Base-by-base conservation (phyloP, 37 sponge, comb jelly and placozoan genomes). In the Ianthella basta region DNA sequence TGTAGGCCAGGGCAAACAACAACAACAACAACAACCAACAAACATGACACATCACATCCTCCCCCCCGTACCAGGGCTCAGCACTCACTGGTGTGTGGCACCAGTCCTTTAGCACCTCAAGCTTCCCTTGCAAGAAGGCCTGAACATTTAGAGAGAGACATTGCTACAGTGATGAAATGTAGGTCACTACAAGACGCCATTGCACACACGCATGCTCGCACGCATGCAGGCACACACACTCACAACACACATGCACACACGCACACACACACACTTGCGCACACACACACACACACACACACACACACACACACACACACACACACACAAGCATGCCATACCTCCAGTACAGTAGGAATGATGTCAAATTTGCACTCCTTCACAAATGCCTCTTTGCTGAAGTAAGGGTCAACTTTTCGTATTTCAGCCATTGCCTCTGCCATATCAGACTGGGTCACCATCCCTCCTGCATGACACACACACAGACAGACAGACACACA, bases 331-430 rank as follows among this genome's bases (percentile, higher is more conserved):
- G 8, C 3, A 8, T 8, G 8, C 50, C n/a, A n/a, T n/a, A 87
- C 92, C 67, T 97, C 97, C 75, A 97, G 84, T 8, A 97, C 87
- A 32, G 89, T 87, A 14, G 97, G 97, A 25, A 97, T 95, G 81
- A 97, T 97, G 36, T 90, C 91, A 78, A 85, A 79, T 73, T 92
- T 81, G 59, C 91, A 92, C 40, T 88, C 88, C 24, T 55, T 59
- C 0, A 95, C 20, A 77, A 97, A 97, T 0, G 85, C 74, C 73
- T 94, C 95, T 59, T 85, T 86, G 23, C 40, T 86, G 80, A 97
- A 97, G 59, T 54, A 67, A 3, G 91, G 91, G 64, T 97, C 97
- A 78, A 97, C 83, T 68, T 95, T 95, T 24, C 39, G 59, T 25
- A 97, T 97, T 67, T 92, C 97, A 6, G 82, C 89, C 50, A 97